A percentile compares a stretch with the other conserved stretches of the same genome.
These are phyloP conservation scores for Rhinoptilus africanus DNA, from an alignment of 2,113 vertebrate genomes.

Conservation along the genomic window DNA sequence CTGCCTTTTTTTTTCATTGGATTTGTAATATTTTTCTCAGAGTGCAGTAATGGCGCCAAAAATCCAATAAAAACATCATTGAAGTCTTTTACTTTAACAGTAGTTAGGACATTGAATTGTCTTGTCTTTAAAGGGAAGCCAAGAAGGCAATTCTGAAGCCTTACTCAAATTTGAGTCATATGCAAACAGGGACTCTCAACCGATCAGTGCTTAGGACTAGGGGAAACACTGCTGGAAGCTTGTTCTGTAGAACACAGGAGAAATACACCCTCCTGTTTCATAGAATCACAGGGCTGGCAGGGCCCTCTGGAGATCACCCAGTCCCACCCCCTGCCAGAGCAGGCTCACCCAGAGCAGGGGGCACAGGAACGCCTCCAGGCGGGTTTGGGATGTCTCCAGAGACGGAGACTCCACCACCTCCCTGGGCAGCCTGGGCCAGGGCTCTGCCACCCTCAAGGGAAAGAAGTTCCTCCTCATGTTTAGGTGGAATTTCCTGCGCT, in stretches of 20 bases:
- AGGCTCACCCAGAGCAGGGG: no score
- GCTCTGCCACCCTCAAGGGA: no score
- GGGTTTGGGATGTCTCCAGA: no score
- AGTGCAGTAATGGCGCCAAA: not conserved
- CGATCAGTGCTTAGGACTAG: not conserved
- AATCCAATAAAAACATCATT: not conserved
- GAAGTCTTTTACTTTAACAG: constrained; percentile 31
- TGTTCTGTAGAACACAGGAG: not conserved
- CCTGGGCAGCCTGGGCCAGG: no score
- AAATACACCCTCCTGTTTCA: not conserved
- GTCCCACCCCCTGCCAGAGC: no score
- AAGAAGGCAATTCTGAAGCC: not conserved
- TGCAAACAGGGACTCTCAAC: not conserved
- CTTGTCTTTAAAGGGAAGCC: constrained; percentile 22
- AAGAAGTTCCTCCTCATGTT: no score
- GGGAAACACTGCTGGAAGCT: not conserved
- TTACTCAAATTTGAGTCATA: not conserved
- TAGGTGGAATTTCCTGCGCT: no score
- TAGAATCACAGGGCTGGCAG: no score
- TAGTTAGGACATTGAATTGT: not conserved
- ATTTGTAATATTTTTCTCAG: constrained; percentile 11
- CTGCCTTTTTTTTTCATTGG: not conserved
- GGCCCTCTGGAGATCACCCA: no score
- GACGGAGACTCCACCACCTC: no score
- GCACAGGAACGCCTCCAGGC: no score